Evolutionary conservation across 2,797 vertebrate genomes (phyloP), one percentile per base, ranked within the genome.

Genomic region (Platalea minor): DNA sequence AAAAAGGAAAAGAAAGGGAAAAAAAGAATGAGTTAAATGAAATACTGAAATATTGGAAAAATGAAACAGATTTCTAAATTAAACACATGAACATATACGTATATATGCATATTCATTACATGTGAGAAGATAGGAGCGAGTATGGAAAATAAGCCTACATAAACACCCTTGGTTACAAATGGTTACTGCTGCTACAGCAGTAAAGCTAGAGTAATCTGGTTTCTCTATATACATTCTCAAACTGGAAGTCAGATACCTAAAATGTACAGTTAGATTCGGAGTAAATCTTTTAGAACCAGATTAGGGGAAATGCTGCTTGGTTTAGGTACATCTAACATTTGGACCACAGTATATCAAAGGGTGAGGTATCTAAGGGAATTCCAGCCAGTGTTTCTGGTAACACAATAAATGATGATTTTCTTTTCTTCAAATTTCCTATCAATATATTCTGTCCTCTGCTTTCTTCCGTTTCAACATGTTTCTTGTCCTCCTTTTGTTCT

Each of bases 21-120:
- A 96, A 85, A 96, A 97, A 95, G 97, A 93, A 98, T 94, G 91
- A 96, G 96, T 97, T 97, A 98, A 97, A 98, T 96, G 43, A 96
- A 95, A 98, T 80, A 96, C 33, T 96, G 46, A 96, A 95, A 98
- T 80, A 96, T 33, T 59, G 90, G 80, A 85, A 96, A 95, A 96
- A 95, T 70, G 93, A 92, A 97, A 92, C 63, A 54, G 79, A 90
- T 91, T 91, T 94, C 94, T 76, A 90, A 96, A 80, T 61, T 56
- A 96, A 97, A 96, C 60, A 91, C 61, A 82, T 77, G 92, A 79
- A 92, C 37, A 67, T 67, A 85, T 51, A 92, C 69, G 60, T 46
- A 89, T 16, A 80, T 51, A 74, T 89, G 79, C 72, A 87, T 65
- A 95, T 39, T 90, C 61, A 37, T 76, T 83, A 51, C 63, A 81